Base-by-base conservation (phyloP, 1,140 invertebrate species). In the Calliopsis andreniformis region DNA sequence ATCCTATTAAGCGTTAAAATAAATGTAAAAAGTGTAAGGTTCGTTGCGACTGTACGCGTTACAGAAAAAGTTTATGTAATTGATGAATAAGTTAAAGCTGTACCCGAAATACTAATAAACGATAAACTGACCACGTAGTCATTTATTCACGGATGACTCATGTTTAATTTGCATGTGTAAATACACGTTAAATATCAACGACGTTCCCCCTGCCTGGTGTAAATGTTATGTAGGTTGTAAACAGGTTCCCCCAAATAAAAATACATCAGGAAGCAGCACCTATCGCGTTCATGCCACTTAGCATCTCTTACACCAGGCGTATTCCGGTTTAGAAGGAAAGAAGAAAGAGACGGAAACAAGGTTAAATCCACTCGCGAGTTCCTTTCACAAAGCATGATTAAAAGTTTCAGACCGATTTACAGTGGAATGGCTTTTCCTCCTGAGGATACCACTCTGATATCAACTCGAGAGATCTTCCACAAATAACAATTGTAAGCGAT, bases 321-420 rank as follows among this genome's bases (percentile, higher is more conserved):
- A 53, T 45, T 62, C 18, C 53, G n/a, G 39, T 51, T 39, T 62
- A 56, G 47, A 45, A 23, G 7, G 30, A 66, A 58, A 45, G 18
- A 56, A 51, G 72, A 71, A 45, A 14, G 42, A 0, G n/a, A n/a
- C 8, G 14, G n/a, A 12, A 58, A 59, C 67, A 59, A 59, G 28
- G 42, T 59, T 35, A 28, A 58, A 45, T 55, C n/a, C 7, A 18
- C 14, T 35, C 23, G 28, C 39, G 39, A 25, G 32, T 56, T 55
- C 18, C 25, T 64, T 70, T 71, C 55, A n/a, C 30, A 39, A 35
- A 10, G 55, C 43, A 45, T 61, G 62, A 79, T 72, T 80, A 80
- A 80, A 80, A 73, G 32, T 67, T 58, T 62, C 42, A 12, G 45
- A 7, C 45, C 25, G 28, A 80, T 71, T 28, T n/a, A 45, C 28